Evolutionary conservation across 2,888 invertebrate genomes (phyloP), one percentile per base, ranked within the genome.

Genomic region (Apodemia mormo): DNA sequence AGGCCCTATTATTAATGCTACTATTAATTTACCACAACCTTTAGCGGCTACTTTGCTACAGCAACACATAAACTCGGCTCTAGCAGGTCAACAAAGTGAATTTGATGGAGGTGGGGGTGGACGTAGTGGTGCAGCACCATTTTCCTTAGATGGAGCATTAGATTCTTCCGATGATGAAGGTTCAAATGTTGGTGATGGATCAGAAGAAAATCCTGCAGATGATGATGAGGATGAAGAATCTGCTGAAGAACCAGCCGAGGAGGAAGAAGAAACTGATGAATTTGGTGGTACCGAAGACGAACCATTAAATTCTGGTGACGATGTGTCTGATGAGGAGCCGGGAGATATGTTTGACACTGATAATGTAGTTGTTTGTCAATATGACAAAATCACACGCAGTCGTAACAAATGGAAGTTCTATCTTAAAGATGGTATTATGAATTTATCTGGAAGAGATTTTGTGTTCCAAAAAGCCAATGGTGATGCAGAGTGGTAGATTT

Each of bases 391-490:
- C 73, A 99, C 99, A 76, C 96, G 99, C 87, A 99, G 98, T 87
- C 96, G 99, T 82, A 99, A 99, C 90, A 98, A 98, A 90, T 99
- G 99, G 99, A 99, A 99, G 94, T 99, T 99, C 89, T 98, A 98
- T 89, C 94, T 99, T 76, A 99, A 99, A 94, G 99, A 99, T 93
- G 99, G 99, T 72, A 99, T 99, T 76, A 99, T 99, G 99, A 99
- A 99, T 94, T 95, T 99, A 83, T 96, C 96, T 77, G 99, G 99
- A 65, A 98, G 98, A 91, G 99, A 99, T 94, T 99, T 96, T 94
- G 98, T 99, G 82, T 99, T 99, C 94, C 99, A 99, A 93, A 99
- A 98, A 94, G 99, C 99, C 14, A 98, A 97, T 82, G 99, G 99
- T 77, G 99, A 99, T 94, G 99, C 99, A 37, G 99, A 99, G 89